Conservation (phyloP, 2,888 invertebrate species). For the Ectropis crepuscularia region DNA sequence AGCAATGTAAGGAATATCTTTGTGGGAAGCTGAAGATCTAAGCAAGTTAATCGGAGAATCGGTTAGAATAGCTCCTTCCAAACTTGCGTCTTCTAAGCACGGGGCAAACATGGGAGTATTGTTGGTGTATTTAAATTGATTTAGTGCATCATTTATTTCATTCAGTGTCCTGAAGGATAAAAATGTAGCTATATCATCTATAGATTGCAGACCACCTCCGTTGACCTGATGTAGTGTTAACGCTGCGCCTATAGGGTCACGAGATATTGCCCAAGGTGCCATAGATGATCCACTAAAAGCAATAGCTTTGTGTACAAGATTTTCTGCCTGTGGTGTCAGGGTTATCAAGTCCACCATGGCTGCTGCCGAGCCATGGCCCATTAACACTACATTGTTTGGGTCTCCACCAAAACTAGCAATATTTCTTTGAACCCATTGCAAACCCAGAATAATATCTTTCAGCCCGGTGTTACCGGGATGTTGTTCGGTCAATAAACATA, state of each 20-base stretch:
- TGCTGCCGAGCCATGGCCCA: slow-evolving; percentile 92
- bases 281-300: slow-evolving; percentile 65
- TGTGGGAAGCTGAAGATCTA: background rate
- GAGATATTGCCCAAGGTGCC: slow-evolving; percentile 27
- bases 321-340: slow-evolving; percentile 46
- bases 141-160: slow-evolving; percentile 1
- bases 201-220: background rate
- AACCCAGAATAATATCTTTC: slow-evolving; percentile 91
- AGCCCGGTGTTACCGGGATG: slow-evolving; percentile 93
- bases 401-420: slow-evolving; percentile 69
- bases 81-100: slow-evolving; percentile 4
- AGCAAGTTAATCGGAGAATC: background rate
- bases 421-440: slow-evolving; percentile 90
- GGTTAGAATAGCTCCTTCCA: slow-evolving; percentile 1
- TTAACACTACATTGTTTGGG: slow-evolving; percentile 88
- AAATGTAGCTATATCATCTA: background rate
- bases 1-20: slow-evolving; percentile 6
- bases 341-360: slow-evolving; percentile 75
- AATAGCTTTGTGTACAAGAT: slow-evolving; percentile 65
- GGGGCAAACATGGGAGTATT: slow-evolving; percentile 17
- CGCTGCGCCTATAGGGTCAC: slow-evolving; percentile 7
- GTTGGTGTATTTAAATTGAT: slow-evolving; percentile 8
- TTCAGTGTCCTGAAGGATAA: background rate
- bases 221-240: background rate
- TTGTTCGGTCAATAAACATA: slow-evolving; percentile 82